Evolutionary conservation across 2,797 vertebrate species (phyloP).

Genomic region (Potorous gilbertii): DNA sequence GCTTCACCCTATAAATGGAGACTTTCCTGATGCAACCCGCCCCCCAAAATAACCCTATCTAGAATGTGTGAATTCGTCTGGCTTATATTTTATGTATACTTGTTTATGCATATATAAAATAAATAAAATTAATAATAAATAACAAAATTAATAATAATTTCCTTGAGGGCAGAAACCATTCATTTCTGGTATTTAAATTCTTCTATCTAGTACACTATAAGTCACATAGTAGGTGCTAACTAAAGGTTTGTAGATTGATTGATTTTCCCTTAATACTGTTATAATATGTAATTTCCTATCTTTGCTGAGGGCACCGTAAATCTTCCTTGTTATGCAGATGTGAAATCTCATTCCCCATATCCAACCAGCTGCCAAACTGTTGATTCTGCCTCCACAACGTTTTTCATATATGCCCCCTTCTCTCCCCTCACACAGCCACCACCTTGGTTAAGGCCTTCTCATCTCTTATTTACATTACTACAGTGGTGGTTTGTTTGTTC

Average conservation of each 20-base stretch:
- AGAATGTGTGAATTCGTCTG: background rate
- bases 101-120: background rate
- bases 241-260: background rate
- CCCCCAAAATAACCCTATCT: background rate
- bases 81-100: background rate
- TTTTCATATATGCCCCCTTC: background rate
- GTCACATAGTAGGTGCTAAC: background rate
- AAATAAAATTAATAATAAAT: background rate
- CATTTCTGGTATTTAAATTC: background rate
- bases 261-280: background rate
- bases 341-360: background rate
- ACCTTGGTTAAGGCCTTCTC: background rate
- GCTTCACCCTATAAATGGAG: background rate
- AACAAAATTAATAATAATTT: background rate
- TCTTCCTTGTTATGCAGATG: background rate
- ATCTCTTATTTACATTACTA: background rate
- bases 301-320: background rate
- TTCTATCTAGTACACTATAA: background rate
- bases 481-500: background rate
- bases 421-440: background rate
- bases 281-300: background rate
- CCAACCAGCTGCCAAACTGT: background rate
- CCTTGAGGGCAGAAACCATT: background rate
- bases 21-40: background rate
- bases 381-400: background rate